Base-by-base conservation (phyloP, 2,113 vertebrate species). In the Tylochromis polylepis region DNA sequence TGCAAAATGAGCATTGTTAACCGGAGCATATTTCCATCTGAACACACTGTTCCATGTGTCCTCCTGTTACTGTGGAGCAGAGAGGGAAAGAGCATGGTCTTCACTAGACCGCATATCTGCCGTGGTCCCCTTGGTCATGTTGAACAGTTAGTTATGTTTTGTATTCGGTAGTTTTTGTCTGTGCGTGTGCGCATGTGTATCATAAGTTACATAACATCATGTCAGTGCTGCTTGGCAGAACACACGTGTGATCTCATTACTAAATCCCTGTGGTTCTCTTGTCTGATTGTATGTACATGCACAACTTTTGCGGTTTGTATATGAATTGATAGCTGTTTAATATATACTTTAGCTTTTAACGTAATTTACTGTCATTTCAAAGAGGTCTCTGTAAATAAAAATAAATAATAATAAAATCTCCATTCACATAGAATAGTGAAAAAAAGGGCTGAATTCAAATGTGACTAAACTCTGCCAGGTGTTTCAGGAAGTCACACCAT, bases 141-240 rank as follows among this genome's bases (percentile, higher is more conserved):
- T 51, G 34, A 84, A 87, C 80, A 56, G 78, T 85, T 87, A 82
- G 49, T 75, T 85, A 41, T 24, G 6, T 51, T 77, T 53, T 77
- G 46, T 77, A 14, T 12, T 53, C 8, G 10, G 43, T 53, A 51
- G 72, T 53, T 51, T 53, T 3, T 51, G 16, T 77, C 16, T 51
- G 70, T 77, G 70, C 46, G 43, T 49, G 38, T 6, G 60, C 12
- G 5, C 62, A 24, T 80, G 79, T 85, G 34, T 80, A 16, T 83
- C 31, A 53, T 77, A 16, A 70, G 55, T 92, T 93, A 91, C 82
- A 85, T 93, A 93, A 93, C 81, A 34, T 49, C 24, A 81, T 75
- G 67, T 88, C 86, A 92, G 65, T 56, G 86, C 79, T 79, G 90
- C 79, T 29, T 16, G 59, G 83, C 70, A 51, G 67, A 60, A 83